Evolutionary conservation across 2,888 invertebrate genomes (phyloP), one percentile per base, ranked within the genome.

Genomic region (Eupithecia inturbata): DNA sequence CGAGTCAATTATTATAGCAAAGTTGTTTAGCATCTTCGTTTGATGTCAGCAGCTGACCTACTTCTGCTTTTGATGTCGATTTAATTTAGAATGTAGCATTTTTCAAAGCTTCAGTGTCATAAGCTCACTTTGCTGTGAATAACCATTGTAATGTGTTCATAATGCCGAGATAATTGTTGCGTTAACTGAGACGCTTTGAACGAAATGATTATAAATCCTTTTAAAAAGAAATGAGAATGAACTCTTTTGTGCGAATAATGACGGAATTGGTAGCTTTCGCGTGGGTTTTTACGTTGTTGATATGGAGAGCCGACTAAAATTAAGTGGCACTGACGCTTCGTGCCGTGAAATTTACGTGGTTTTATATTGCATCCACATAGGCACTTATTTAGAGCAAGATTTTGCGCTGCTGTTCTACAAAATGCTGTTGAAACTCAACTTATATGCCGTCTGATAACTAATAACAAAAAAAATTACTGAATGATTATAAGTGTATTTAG

Each of bases 11-110:
- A 75, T 76, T 67, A 72, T 72, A 64, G 36, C 63, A 33, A 74
- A 68, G 69, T 57, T 33, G 71, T 68, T 75, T 53, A 62, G 68
- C 60, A 70, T 66, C 41, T 68, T 66, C 73, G 75, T 78, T 80
- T 80, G 78, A 80, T 76, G 79, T 72, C 74, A 76, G 70, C 63
- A 70, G 74, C 77, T 80, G 80, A 77, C 79, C 76, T 77, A 79
- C 68, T 72, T 78, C 69, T 76, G 67, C 75, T 71, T 77, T 80
- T 78, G 75, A 78, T 77, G 78, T 79, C 62, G 74, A 73, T 75
- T 79, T 73, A 76, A 78, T 79, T 78, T 76, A 74, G 71, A 39
- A 66, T 39, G 39, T 74, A 70, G 74, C 74, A 79, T 74, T 73
- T 74, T 78, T 72, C 73, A 74, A 69, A 69, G 78, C 68, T 73